These are phyloP conservation scores for Chrysotoxum bicinctum DNA, from an alignment of 2,888 invertebrate species.

Conservation along the genomic window DNA sequence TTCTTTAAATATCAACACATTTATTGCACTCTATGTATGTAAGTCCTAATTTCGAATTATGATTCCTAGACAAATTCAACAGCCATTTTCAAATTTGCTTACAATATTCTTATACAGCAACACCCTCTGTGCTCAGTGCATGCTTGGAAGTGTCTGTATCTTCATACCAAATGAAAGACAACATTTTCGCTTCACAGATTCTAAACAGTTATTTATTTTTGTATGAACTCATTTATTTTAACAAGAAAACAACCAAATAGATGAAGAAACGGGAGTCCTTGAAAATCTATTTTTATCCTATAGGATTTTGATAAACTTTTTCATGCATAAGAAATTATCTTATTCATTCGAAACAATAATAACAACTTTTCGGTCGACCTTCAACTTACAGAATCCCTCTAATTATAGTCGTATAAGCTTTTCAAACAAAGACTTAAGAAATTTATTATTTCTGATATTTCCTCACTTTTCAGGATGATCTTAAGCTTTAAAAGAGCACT, in stretches of 20 bases:
- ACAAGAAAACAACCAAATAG: not conserved
- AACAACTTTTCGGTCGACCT: slow-evolving; percentile 1
- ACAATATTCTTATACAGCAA: too few species aligned
- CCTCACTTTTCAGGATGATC: not conserved
- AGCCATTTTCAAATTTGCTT: too few species aligned
- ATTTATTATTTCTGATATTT: not conserved
- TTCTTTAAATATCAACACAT: too few species aligned
- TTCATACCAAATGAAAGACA: not conserved
- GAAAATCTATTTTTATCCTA: slow-evolving; percentile 10
- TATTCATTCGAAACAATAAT: not conserved
- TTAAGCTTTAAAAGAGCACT: not conserved
- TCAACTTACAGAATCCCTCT: slow-evolving; percentile 1
- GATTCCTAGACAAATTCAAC: too few species aligned
- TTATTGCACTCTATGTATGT: too few species aligned
- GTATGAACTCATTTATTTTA: slow-evolving; percentile 1
- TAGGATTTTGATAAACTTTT: not conserved
- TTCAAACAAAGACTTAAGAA: not conserved
- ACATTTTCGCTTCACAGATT: not conserved
- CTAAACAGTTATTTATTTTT: not conserved
- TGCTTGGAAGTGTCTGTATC: not conserved
- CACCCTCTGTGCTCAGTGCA: not conserved
- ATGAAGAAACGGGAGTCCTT: not conserved
- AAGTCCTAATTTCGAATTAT: too few species aligned
- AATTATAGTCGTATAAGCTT: not conserved
- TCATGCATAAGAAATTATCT: slow-evolving; percentile 1